Evolutionary conservation across 2,888 invertebrate genomes (phyloP).

Genomic region (Pyrrhosoma nymphula): DNA sequence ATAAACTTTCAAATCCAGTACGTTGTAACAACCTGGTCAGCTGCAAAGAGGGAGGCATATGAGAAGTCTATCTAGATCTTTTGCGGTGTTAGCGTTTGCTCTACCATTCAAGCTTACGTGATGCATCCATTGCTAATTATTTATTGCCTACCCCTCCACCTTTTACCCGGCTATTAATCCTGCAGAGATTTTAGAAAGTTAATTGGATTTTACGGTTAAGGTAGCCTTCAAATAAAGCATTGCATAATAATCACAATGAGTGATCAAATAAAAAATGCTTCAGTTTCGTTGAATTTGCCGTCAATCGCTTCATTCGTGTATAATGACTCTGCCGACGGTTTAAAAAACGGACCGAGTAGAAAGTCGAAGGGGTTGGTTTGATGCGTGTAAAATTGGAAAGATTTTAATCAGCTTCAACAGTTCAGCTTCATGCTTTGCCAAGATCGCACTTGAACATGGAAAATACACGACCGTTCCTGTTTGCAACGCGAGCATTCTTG

Average conservation of each 20-base stretch:
- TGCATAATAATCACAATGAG: background rate
- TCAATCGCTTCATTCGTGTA: background rate
- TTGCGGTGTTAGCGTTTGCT: no score
- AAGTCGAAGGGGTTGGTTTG: background rate
- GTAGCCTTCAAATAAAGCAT: background rate
- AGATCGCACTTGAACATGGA: background rate
- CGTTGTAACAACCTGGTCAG: no score
- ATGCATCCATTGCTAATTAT: no score
- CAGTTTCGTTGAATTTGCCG: background rate
- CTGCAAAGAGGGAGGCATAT: no score
- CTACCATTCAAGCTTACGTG: no score
- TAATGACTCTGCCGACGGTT: background rate
- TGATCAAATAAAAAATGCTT: background rate
- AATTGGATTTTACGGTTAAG: background rate
- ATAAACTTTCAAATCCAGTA: no score
- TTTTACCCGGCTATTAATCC: no score
- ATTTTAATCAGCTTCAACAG: background rate
- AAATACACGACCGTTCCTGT: background rate
- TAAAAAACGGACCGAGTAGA: background rate
- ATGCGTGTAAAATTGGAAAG: background rate
- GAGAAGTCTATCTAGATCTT: no score
- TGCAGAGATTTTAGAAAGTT: background rate
- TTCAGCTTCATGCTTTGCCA: background rate
- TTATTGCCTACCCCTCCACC: no score
- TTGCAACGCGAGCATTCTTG: background rate